phyloP scores from a whole-genome alignment of 2,113 vertebrate species.

The Bagarius yarrelli region DNA sequence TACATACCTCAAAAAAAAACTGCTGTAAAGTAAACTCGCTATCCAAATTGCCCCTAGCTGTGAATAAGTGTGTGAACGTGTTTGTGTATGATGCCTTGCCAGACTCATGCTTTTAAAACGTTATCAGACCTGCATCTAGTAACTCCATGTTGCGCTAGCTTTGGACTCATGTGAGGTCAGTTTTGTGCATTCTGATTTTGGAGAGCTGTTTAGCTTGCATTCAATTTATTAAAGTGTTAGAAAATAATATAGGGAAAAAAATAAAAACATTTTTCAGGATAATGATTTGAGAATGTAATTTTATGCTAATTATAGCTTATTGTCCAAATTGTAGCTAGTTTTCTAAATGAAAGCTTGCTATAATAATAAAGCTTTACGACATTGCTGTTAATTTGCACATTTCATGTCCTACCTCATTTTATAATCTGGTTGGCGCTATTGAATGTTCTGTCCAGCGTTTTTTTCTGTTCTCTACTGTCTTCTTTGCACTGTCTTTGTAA shows the following conservation, averaged over 20 bases:
- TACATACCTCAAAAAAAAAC: background rate
- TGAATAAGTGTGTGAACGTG: background rate
- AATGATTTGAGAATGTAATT: no score
- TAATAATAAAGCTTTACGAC: no score
- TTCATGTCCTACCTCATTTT: no score
- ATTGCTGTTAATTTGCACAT: no score
- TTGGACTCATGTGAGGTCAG: background rate
- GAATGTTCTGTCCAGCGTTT: no score
- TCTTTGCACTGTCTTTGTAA: no score
- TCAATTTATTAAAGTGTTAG: no score
- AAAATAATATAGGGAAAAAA: no score
- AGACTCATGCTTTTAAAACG: background rate
- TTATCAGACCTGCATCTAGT: background rate
- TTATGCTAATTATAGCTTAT: background rate
- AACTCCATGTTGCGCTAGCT: background rate
- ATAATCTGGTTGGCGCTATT: no score
- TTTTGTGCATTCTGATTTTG: background rate
- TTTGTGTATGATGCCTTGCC: background rate
- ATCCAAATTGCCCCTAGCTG: conserved; percentile 4
- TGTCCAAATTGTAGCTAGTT: background rate
- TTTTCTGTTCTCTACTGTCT: no score
- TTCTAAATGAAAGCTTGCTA: background rate
- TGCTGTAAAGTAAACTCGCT: background rate
- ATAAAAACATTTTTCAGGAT: no score
- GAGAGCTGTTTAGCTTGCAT: no score